Evolutionary conservation across 2,797 vertebrate species (phyloP).

Genomic region (Acipenser transmontanus): DNA sequence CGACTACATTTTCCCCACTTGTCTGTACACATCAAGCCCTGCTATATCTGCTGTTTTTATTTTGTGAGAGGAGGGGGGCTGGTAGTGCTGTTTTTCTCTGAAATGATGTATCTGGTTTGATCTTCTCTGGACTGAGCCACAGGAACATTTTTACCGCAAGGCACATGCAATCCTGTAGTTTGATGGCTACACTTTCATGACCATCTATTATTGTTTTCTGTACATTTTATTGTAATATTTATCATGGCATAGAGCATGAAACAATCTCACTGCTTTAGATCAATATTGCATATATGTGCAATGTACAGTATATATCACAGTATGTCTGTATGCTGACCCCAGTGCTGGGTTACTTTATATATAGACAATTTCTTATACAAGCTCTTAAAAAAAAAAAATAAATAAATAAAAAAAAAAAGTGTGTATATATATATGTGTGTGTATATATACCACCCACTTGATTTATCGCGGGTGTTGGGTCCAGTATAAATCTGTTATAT

Average conservation of each 20-base stretch:
- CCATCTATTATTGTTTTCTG: constrained; percentile 38
- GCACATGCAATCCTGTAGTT: constrained; percentile 44
- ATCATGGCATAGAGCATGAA: background rate
- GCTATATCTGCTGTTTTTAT: constrained; percentile 52
- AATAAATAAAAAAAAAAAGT: too few relatives aligned
- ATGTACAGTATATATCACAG: too few relatives aligned
- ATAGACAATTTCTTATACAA: too few relatives aligned
- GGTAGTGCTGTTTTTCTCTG: constrained; percentile 33
- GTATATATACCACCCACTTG: too few relatives aligned
- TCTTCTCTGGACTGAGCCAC: constrained; percentile 54
- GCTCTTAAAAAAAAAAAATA: too few relatives aligned
- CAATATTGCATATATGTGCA: background rate
- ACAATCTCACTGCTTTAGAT: background rate
- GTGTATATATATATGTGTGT: too few relatives aligned
- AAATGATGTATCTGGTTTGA: constrained; percentile 63
- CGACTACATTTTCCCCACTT: constrained; percentile 63
- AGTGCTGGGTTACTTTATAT: too few relatives aligned
- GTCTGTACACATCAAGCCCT: constrained; percentile 56
- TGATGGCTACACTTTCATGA: constrained; percentile 51
- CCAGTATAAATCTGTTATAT: too few relatives aligned
- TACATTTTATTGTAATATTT: constrained; percentile 8
- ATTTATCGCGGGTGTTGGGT: too few relatives aligned
- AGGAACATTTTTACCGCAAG: constrained; percentile 46
- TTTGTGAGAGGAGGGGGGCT: constrained; percentile 35
- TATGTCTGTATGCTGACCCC: too few relatives aligned